Evolutionary conservation across 2,888 invertebrate genomes (phyloP), one percentile per base, ranked within the genome.

Genomic region (Graphium colonna): DNA sequence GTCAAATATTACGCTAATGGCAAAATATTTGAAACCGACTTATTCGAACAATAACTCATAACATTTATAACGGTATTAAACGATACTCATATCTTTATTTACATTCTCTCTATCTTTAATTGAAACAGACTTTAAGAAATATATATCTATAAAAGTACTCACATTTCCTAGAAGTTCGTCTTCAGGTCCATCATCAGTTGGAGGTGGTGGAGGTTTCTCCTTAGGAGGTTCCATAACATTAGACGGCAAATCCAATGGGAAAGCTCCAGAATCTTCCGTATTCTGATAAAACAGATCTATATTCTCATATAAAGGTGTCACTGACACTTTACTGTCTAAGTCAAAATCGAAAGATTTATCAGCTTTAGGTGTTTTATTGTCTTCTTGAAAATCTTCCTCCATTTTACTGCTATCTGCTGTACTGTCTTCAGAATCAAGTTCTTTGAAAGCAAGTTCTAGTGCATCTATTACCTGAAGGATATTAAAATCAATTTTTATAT

Each of bases 171-270:
- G 78, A 52, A 91, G 81, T 66, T 87, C 88, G 65, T 89, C 77
- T 10, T 83, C 85, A 4, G 62, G 65, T 9, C 55, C 62, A 43
- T 90, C 88, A 51, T 93, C 93, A 49, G 90, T 89, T 0, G 95
- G 95, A 1, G 95, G 95, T 9, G 96, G 96, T 1, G 96, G 96
- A 21, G 96, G 96, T 69, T 96, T 96, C 71, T 95, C 95, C 69
- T 93, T 95, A n/a, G 95, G 95, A 10, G 96, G 96, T 69, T 95
- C 94, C 68, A 93, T 60, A 38, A 80, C 86, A 69, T 91, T 91
- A 4, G 90, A 80, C 0, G 92, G 91, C 61, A 93, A 79, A 58
- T 92, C 92, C 65, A 93, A 71, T 1, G 88, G 91, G 63, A 93
- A 92, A 0, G 83, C 81, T 49, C 65, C 73, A 1, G 66, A 64